Evolutionary conservation across 2,888 invertebrate species (phyloP).

Genomic region (Mesorhabditis belari): DNA sequence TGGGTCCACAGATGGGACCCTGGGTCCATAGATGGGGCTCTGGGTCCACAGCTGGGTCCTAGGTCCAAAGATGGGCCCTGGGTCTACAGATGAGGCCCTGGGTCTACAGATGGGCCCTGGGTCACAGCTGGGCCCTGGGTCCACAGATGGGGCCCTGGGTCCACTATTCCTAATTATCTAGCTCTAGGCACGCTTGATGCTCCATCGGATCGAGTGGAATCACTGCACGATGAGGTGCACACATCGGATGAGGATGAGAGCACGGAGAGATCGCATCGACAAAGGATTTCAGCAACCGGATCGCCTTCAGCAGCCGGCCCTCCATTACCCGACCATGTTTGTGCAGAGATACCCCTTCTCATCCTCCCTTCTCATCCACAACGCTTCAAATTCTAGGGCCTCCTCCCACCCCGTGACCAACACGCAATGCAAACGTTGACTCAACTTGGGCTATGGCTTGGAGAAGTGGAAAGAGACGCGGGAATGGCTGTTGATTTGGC

Average conservation of each 20-base stretch:
- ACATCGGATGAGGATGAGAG: neutral
- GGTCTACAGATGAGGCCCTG: too few relatives aligned
- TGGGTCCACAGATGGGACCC: too few relatives aligned
- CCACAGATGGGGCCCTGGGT: too few relatives aligned
- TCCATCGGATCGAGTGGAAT: neutral
- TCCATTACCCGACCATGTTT: neutral
- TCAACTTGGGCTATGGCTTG: constrained; percentile 41
- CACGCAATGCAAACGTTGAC: constrained; percentile 27
- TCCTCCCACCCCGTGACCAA: constrained; percentile 8
- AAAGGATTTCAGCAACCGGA: too few relatives aligned
- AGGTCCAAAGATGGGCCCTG: too few relatives aligned
- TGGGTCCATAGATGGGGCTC: too few relatives aligned
- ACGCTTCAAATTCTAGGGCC: neutral
- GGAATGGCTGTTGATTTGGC: constrained; percentile 42
- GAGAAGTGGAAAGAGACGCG: constrained; percentile 48
- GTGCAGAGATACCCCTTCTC: too few relatives aligned
- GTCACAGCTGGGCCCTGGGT: too few relatives aligned
- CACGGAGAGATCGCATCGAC: neutral
- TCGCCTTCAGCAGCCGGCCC: neutral
- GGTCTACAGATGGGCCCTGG: too few relatives aligned
- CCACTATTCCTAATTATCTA: too few relatives aligned
- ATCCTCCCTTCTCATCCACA: too few relatives aligned
- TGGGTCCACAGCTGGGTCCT: too few relatives aligned
- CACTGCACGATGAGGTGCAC: neutral
- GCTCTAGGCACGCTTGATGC: neutral